A percentile compares a stretch with the other conserved stretches of the same genome.
Conservation (phyloP, 2,888 invertebrate genomes). For the Clitarchus hookeri region DNA sequence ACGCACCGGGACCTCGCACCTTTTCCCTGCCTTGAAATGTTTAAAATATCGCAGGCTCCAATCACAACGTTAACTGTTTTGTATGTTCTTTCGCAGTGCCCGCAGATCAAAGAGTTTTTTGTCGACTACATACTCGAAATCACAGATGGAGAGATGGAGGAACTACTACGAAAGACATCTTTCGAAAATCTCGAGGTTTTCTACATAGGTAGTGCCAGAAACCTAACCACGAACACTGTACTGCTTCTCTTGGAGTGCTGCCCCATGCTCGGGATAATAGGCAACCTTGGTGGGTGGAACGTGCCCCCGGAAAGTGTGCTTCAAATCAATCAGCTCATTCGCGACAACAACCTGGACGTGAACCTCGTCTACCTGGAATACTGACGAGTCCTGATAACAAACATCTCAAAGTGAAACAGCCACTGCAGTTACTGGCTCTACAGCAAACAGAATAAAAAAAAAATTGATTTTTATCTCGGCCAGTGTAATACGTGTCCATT, state of each 20-base stretch:
- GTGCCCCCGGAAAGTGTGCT: constrained; percentile 25
- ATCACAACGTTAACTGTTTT: not conserved
- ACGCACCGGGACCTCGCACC: not conserved
- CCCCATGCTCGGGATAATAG: constrained; percentile 29
- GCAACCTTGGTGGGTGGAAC: constrained; percentile 29
- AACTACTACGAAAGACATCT: not conserved
- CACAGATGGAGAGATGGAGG: constrained; percentile 19
- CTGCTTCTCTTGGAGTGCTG: constrained; percentile 31
- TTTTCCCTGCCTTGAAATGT: not conserved
- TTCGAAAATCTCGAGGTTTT: not conserved
- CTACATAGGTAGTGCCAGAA: constrained; percentile 24
- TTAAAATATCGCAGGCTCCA: not conserved
- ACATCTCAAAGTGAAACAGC: too few species aligned
- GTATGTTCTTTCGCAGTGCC: not conserved
- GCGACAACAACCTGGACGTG: constrained; percentile 4
- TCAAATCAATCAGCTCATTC: not conserved
- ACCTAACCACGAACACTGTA: constrained; percentile 28
- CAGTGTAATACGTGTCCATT: too few species aligned
- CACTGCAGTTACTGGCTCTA: too few species aligned
- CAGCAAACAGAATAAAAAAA: too few species aligned
- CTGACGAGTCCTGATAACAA: not conserved
- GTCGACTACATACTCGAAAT: constrained; percentile 7
- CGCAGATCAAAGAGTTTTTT: constrained; percentile 5
- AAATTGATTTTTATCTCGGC: too few species aligned
- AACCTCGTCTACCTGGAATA: constrained; percentile 11